Evolutionary conservation across 2,797 vertebrate species (phyloP).

Genomic region (Botia kubotai): DNA sequence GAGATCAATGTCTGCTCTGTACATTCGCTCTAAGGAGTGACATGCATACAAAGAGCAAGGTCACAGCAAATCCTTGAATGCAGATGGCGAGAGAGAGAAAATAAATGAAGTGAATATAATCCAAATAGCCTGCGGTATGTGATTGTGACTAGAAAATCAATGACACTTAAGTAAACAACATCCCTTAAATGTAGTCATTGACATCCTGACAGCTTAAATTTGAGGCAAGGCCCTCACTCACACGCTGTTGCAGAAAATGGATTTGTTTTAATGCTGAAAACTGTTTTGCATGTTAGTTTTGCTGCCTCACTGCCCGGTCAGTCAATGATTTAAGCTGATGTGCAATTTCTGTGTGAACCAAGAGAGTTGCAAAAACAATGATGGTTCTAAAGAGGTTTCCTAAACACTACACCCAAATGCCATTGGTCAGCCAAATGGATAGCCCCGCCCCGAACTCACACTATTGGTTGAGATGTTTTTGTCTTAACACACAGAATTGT

Average conservation of each 20-base stretch:
- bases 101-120: conserved; percentile 46
- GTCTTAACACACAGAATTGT: neutral
- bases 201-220: conserved; percentile 63
- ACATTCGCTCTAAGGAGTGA: conserved; percentile 45
- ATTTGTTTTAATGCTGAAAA: conserved; percentile 13
- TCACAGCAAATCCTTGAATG: conserved; percentile 35
- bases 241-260: neutral
- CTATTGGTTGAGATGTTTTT: neutral
- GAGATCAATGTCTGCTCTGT: conserved; percentile 57
- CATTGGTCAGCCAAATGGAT: neutral
- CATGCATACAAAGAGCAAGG: conserved; percentile 34
- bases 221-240: conserved; percentile 12
- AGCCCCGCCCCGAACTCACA: neutral
- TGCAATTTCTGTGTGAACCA: neutral
- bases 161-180: conserved; percentile 67
- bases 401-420: neutral
- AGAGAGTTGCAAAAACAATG: too few relatives aligned
- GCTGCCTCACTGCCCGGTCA: neutral
- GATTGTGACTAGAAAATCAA: conserved; percentile 68
- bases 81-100: conserved; percentile 39
- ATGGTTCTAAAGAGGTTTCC: neutral
- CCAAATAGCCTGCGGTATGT: conserved; percentile 49
- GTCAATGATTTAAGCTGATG: conserved; percentile 15
- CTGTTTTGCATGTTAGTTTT: neutral
- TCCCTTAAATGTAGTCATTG: conserved; percentile 65